These are phyloP conservation scores for Ptychoptera albimana DNA, from an alignment of 2,888 invertebrate species.

Conservation along the genomic window DNA sequence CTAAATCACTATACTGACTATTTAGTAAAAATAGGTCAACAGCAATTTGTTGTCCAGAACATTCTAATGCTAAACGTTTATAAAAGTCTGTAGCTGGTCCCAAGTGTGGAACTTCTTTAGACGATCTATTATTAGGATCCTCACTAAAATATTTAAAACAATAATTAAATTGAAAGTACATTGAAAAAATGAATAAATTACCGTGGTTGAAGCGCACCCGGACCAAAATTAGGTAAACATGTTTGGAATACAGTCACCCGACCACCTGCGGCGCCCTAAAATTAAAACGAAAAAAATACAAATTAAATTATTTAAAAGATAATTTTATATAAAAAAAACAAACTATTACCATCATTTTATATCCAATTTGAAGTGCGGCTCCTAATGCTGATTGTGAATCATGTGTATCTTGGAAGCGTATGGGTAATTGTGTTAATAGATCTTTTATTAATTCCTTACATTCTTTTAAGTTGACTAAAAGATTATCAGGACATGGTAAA, in stretches of 20 bases:
- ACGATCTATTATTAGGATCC: slow-evolving; percentile 69
- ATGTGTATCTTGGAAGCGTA: slow-evolving; percentile 45
- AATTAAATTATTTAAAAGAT: not conserved
- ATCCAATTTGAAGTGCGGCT: slow-evolving; percentile 81
- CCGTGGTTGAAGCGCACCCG: slow-evolving; percentile 70
- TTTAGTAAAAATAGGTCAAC: slow-evolving; percentile 91
- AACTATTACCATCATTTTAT: slow-evolving; percentile 79
- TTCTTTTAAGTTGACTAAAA: slow-evolving; percentile 84
- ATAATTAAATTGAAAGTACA: slow-evolving; percentile 2
- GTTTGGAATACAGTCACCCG: slow-evolving; percentile 90
- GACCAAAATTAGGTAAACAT: slow-evolving; percentile 71
- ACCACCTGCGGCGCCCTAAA: slow-evolving; percentile 76
- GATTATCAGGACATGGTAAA: slow-evolving; percentile 81
- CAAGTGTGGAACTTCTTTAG: slow-evolving; percentile 69
- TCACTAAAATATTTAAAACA: slow-evolving; percentile 36
- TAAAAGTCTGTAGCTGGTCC: slow-evolving; percentile 97
- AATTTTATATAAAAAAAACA: not conserved
- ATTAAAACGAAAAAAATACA: slow-evolving; percentile 5
- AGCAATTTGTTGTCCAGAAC: slow-evolving; percentile 89
- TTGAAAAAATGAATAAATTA: slow-evolving; percentile 13
- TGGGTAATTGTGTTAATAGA: slow-evolving; percentile 62
- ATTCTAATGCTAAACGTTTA: slow-evolving; percentile 89
- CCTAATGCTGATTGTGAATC: slow-evolving; percentile 78
- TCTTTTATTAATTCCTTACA: slow-evolving; percentile 60
- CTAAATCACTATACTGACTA: slow-evolving; percentile 85